Percentiles rank a stretch among this genome's conserved stretches.
Evolutionary conservation across 2,797 vertebrate genomes (phyloP).

Genomic region (Anniella stebbinsi): DNA sequence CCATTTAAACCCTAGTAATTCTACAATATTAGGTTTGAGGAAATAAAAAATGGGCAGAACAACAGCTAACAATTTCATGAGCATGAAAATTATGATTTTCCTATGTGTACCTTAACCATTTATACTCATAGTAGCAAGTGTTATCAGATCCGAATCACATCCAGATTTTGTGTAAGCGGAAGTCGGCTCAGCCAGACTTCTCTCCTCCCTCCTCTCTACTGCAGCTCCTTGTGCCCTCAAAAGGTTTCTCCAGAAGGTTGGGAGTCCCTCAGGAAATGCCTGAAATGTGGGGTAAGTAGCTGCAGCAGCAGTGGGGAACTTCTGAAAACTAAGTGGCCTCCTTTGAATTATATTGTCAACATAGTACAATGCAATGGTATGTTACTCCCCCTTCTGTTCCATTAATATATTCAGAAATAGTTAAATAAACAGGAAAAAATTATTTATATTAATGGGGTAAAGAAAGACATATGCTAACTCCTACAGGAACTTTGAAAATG

Average conservation of each 20-base stretch:
- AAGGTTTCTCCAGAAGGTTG: neutral
- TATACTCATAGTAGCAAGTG: neutral
- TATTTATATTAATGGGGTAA: neutral
- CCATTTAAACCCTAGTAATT: neutral
- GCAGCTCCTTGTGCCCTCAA: too few relatives aligned
- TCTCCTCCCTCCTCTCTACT: too few relatives aligned
- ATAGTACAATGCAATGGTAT: neutral
- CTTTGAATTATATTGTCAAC: neutral
- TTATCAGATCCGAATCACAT: neutral
- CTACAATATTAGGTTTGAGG: neutral
- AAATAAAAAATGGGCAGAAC: neutral
- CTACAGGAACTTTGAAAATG: neutral
- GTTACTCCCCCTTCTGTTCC: neutral
- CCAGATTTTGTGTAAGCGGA: neutral
- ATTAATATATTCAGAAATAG: neutral
- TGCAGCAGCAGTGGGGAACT: neutral
- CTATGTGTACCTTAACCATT: neutral
- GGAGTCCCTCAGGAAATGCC: neutral
- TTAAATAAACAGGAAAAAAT: neutral
- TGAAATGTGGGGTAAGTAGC: neutral
- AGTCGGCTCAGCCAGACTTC: neutral
- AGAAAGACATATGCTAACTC: neutral
- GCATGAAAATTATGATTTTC: neutral
- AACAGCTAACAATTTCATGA: neutral
- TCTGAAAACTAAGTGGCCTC: neutral